phyloP scores from a whole-genome alignment of 2,113 vertebrate genomes.

The Madoqua kirkii region DNA sequence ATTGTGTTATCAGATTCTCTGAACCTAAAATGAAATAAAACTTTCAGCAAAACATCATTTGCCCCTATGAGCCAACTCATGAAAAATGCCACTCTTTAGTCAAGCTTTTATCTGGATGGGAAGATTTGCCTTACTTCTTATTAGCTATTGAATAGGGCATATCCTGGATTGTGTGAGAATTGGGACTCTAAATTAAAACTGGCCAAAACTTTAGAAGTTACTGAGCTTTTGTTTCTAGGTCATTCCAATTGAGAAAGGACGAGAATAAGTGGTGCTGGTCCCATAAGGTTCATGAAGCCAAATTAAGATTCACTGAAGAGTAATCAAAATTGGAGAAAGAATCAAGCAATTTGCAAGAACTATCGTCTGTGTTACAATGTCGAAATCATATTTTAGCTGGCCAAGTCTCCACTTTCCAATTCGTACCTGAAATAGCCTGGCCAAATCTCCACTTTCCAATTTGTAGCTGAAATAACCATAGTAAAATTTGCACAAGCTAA shows the following conservation, averaged over 20 bases:
- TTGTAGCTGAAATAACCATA: neutral
- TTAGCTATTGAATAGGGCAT: neutral
- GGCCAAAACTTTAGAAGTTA: neutral
- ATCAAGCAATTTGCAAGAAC: neutral
- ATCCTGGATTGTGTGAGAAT: neutral
- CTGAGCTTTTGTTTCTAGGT: neutral
- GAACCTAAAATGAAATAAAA: neutral
- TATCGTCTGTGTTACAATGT: neutral
- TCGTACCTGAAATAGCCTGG: neutral
- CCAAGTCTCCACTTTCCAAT: neutral
- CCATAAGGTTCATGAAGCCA: neutral
- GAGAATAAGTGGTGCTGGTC: accelerated
- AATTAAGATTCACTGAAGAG: neutral
- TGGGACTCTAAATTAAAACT: neutral
- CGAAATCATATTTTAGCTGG: neutral
- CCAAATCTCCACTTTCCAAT: neutral
- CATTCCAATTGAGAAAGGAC: neutral
- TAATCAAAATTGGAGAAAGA: neutral
- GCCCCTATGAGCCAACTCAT: neutral
- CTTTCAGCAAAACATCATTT: neutral
- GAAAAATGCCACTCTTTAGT: neutral
- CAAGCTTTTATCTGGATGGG: neutral
- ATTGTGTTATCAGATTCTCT: neutral
- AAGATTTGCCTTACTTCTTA: neutral
- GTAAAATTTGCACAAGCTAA: neutral